Conservation (phyloP, 2,797 vertebrate species). For the Peromyscus attwateri region DNA sequence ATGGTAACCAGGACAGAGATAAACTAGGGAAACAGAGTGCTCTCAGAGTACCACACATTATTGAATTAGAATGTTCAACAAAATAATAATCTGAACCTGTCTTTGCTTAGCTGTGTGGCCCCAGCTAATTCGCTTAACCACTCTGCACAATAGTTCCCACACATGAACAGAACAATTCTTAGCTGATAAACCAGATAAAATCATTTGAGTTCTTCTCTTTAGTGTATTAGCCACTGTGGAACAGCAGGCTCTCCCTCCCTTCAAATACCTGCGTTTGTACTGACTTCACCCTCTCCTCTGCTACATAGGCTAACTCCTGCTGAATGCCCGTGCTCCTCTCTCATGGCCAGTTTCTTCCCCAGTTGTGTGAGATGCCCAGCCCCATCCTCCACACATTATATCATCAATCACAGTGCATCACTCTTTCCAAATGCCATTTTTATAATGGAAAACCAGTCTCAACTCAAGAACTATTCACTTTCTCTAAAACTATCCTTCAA, state of each 20-base stretch:
- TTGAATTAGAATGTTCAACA: conserved; percentile 11
- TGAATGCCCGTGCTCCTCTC: background rate
- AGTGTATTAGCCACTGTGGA: background rate
- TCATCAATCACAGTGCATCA: background rate
- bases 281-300: background rate
- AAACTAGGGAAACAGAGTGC: conserved; percentile 38
- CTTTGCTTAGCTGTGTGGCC: background rate
- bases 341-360: background rate
- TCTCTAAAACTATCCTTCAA: background rate
- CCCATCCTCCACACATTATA: background rate
- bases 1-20: conserved; percentile 73
- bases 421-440: background rate
- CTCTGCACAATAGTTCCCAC: background rate
- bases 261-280: background rate
- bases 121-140: background rate
- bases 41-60: background rate
- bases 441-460: background rate
- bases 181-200: background rate
- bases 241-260: background rate
- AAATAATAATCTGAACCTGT: background rate
- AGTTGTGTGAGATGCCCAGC: background rate
- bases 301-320: background rate
- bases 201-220: background rate
- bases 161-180: background rate
- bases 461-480: background rate